A percentile compares a stretch with the other conserved stretches of the same genome.
Conservation (phyloP, 2,888 invertebrate genomes). For the Psylliodes chrysocephalus region DNA sequence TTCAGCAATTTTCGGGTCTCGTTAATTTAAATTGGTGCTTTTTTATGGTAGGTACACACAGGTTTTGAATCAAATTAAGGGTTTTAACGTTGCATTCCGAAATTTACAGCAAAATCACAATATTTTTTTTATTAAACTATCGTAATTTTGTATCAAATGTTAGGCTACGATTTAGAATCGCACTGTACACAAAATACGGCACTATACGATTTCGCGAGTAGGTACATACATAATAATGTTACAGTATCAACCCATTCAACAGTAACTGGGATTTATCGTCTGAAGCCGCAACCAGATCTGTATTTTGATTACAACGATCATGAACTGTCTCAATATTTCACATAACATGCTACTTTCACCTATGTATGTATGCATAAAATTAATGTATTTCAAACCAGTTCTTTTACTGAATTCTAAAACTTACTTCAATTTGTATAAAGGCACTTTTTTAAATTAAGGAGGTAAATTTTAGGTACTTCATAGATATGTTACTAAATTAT, state of each 20-base stretch:
- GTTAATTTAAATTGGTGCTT: too few relatives aligned
- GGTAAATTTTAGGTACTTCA: too few relatives aligned
- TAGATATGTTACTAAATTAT: too few relatives aligned
- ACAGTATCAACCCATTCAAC: background rate
- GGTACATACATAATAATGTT: background rate
- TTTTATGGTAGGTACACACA: too few relatives aligned
- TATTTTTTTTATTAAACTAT: too few relatives aligned
- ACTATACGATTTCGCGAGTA: background rate
- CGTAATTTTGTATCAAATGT: too few relatives aligned
- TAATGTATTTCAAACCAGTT: background rate
- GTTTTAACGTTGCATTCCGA: too few relatives aligned
- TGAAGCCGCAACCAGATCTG: background rate
- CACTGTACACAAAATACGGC: background rate
- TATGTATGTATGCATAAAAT: background rate
- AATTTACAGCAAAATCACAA: too few relatives aligned
- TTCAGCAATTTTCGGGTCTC: too few relatives aligned
- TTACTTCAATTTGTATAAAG: background rate
- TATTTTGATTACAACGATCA: background rate
- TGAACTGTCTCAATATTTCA: conserved; percentile 2
- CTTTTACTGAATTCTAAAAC: background rate
- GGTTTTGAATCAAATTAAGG: too few relatives aligned
- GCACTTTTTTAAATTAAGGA: too few relatives aligned
- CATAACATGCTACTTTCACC: background rate
- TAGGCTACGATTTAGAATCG: background rate
- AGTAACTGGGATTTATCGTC: background rate